Conservation (phyloP, 1,140 invertebrate genomes). For the Temnothorax longispinosus region DNA sequence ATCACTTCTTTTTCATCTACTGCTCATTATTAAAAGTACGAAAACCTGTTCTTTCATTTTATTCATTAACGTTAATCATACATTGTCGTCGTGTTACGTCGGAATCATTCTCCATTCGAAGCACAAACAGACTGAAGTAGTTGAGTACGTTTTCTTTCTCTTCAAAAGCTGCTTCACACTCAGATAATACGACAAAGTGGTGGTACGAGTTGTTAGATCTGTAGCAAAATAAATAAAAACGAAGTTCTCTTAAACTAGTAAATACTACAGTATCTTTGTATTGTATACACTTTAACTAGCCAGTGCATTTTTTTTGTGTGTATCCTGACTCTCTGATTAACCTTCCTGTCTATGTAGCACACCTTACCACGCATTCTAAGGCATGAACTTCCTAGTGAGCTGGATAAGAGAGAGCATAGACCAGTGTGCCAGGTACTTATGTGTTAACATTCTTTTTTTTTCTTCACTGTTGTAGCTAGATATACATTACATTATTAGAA, state of each 20-base stretch:
- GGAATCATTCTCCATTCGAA: conserved; percentile 58
- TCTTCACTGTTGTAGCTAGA: conserved; percentile 76
- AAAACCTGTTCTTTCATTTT: conserved; percentile 65
- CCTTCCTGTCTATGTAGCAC: conserved; percentile 78
- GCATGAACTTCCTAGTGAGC: conserved; percentile 78
- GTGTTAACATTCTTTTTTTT: conserved; percentile 74
- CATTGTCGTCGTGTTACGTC: conserved; percentile 59
- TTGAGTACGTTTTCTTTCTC: conserved; percentile 44
- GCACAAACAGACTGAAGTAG: conserved; percentile 65
- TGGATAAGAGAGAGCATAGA: conserved; percentile 81
- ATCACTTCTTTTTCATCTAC: conserved; percentile 52
- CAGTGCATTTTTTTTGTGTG: conserved; percentile 69
- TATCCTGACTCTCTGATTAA: conserved; percentile 77
- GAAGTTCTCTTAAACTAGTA: conserved; percentile 72
- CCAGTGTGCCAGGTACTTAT: conserved; percentile 82
- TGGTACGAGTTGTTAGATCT: conserved; percentile 65
- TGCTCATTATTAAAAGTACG: conserved; percentile 71
- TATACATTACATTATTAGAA: conserved; percentile 78
- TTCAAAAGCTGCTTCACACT: conserved; percentile 56
- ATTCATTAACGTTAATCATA: conserved; percentile 68
- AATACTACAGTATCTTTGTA: conserved; percentile 72
- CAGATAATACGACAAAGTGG: conserved; percentile 63
- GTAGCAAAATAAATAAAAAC: conserved; percentile 74
- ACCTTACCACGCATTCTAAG: conserved; percentile 78
- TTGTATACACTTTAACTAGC: conserved; percentile 74